Percentiles rank a stretch among this genome's conserved stretches.
phyloP scores from a whole-genome alignment of 2,113 vertebrate species.

The Ophiodon elongatus region DNA sequence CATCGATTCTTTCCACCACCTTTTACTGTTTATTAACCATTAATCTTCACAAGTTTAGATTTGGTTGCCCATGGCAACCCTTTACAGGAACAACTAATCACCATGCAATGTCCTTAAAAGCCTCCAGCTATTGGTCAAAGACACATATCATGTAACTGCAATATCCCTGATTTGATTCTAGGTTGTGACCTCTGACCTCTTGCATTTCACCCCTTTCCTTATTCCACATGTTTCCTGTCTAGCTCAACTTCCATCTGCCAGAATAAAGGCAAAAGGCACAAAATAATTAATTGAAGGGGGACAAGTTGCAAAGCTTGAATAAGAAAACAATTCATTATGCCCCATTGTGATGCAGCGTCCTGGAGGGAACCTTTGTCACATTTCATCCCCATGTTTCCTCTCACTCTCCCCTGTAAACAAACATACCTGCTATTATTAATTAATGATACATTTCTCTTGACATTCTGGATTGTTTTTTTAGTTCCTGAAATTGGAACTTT shows the following conservation, averaged over 20 bases:
- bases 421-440: neutral
- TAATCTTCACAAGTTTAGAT: neutral
- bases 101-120: neutral
- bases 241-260: neutral
- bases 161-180: neutral
- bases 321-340: no score
- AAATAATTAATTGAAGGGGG: no score
- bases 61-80: neutral
- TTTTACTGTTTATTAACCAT: neutral
- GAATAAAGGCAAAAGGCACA: neutral
- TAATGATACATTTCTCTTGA: neutral
- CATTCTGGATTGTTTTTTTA: neutral
- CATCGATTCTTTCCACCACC: neutral
- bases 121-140: neutral
- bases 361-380: no score
- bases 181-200: neutral
- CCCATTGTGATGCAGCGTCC: no score
- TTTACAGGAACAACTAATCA: neutral
- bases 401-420: neutral
- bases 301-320: neutral
- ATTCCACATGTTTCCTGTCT: neutral
- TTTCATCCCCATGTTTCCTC: no score
- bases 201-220: neutral
- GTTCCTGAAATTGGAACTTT: neutral
- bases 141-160: neutral